Conservation (phyloP, 2,888 invertebrate species). For the Therioaphis trifolii region DNA sequence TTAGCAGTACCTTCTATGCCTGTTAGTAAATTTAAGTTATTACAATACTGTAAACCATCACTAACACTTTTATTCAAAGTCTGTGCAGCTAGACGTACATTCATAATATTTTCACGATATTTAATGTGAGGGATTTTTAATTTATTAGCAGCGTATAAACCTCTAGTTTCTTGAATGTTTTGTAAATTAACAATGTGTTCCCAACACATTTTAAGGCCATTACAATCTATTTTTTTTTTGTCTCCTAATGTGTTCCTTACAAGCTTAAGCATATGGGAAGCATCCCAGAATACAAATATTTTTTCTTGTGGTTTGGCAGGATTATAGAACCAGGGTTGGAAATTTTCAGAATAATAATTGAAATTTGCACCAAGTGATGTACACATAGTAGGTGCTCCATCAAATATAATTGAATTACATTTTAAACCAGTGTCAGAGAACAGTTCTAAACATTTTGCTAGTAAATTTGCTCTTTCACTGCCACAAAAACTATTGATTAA, state of each 20-base stretch:
- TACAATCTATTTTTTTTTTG: constrained; percentile 17
- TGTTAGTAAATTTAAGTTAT: not conserved
- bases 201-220: constrained; percentile 59
- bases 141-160: constrained; percentile 63
- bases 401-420: constrained; percentile 60
- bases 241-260: too few species aligned
- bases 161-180: constrained; percentile 58
- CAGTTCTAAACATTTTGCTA: constrained; percentile 25
- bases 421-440: constrained; percentile 49
- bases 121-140: constrained; percentile 63
- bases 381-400: constrained; percentile 60
- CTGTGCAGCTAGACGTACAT: constrained; percentile 63
- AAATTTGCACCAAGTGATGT: constrained; percentile 57
- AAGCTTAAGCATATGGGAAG: constrained; percentile 59
- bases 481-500: constrained; percentile 10
- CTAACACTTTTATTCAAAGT: constrained; percentile 61
- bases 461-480: constrained; percentile 24
- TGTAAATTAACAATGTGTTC: constrained; percentile 63
- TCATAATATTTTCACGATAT: constrained; percentile 61
- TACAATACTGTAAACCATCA: constrained; percentile 40
- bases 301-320: constrained; percentile 56
- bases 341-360: not conserved
- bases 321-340: constrained; percentile 60
- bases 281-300: constrained; percentile 64
- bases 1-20: not conserved